Conservation (phyloP, 2,797 vertebrate species). For the Dicrostonyx torquatus region DNA sequence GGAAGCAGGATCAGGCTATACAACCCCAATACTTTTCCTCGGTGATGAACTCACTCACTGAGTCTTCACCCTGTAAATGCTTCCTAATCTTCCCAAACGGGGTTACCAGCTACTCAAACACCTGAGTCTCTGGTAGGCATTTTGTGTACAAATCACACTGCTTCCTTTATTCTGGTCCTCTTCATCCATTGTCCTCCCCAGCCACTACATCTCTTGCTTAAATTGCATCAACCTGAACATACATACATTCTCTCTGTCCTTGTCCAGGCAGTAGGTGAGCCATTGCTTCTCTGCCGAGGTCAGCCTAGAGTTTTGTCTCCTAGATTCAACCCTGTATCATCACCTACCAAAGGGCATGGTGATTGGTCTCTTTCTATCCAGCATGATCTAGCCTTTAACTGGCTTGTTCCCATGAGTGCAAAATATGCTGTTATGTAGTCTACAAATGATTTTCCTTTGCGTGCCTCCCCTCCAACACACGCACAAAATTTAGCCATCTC, state of each 20-base stretch:
- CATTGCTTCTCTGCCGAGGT: background rate
- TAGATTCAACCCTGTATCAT: background rate
- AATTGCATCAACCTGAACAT: background rate
- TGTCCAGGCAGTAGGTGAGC: background rate
- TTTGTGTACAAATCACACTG: background rate
- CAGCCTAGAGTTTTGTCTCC: background rate
- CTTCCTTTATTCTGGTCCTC: background rate
- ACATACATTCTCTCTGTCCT: background rate
- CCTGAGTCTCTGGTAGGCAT: background rate
- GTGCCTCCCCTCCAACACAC: background rate
- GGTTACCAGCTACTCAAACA: background rate
- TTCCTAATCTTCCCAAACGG: background rate
- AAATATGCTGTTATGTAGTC: background rate
- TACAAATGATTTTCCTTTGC: background rate
- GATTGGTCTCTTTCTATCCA: background rate
- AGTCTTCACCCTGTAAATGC: background rate
- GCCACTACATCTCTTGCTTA: background rate
- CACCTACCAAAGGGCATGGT: background rate
- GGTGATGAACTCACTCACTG: background rate
- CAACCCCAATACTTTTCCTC: background rate
- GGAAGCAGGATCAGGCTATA: too few species aligned
- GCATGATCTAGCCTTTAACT: background rate
- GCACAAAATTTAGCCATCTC: background rate
- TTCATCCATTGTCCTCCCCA: too few species aligned
- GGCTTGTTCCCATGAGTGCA: background rate